phyloP scores from a whole-genome alignment of 2,888 invertebrate genomes.

The Bembecia ichneumoniformis region DNA sequence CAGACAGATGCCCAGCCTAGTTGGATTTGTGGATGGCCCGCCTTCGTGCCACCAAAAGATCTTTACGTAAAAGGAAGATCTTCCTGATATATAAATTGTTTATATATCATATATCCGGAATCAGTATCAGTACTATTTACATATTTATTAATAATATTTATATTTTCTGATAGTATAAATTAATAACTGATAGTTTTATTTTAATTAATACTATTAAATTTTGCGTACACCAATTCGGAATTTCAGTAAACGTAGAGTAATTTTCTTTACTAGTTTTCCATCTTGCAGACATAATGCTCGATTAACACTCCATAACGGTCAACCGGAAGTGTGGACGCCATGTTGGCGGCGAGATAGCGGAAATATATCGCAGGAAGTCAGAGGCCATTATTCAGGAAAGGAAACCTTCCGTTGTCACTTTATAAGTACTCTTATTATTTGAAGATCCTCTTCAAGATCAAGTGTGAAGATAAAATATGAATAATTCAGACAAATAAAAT shows the following conservation, averaged over 20 bases:
- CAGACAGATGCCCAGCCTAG: no score
- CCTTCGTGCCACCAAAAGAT: no score
- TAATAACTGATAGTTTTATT: no score
- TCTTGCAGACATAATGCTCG: slow-evolving; percentile 60
- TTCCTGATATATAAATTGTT: no score
- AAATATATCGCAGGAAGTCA: slow-evolving; percentile 69
- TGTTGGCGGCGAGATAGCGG: slow-evolving; percentile 64
- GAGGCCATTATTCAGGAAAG: slow-evolving; percentile 65
- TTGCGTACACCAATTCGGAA: neutral
- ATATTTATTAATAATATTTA: no score
- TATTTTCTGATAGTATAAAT: no score
- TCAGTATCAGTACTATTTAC: no score
- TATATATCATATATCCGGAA: no score
- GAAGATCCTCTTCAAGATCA: slow-evolving; percentile 8
- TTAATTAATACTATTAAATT: no score
- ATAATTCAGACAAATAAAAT: neutral
- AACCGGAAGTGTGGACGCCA: slow-evolving; percentile 61
- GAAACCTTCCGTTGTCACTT: slow-evolving; percentile 56
- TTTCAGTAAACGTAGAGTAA: neutral
- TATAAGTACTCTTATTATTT: slow-evolving; percentile 57
- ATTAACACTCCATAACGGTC: slow-evolving; percentile 70
- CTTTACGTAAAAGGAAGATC: no score
- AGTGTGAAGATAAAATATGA: slow-evolving; percentile 9
- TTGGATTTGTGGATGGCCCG: no score
- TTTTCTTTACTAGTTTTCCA: slow-evolving; percentile 51